Evolutionary conservation across 2,113 vertebrate genomes (phyloP).

Genomic region (Chlamydotis undulata): DNA sequence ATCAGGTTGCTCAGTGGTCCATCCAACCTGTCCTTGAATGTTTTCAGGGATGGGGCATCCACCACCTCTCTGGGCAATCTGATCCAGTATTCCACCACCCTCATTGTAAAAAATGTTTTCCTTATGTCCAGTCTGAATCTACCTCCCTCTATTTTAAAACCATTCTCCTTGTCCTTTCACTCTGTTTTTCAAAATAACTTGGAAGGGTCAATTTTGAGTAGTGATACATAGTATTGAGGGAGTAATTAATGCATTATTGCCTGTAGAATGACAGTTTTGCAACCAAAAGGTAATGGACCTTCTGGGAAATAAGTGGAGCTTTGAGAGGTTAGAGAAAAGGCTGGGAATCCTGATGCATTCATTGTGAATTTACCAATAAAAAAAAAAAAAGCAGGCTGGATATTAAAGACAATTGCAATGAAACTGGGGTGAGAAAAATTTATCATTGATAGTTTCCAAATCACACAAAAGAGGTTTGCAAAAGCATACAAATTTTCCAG

Average conservation of each 20-base stretch:
- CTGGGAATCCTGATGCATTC: not conserved
- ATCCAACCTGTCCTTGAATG: no score
- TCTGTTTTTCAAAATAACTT: not conserved
- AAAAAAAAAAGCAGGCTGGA: not conserved
- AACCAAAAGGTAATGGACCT: not conserved
- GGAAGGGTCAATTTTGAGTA: not conserved
- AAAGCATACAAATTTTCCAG: not conserved
- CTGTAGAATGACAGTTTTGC: constrained; percentile 1
- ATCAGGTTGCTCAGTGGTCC: no score
- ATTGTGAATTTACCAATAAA: not conserved
- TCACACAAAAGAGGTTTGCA: not conserved
- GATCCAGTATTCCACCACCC: no score
- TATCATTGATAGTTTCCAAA: not conserved
- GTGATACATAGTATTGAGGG: constrained; percentile 3
- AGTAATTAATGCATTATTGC: not conserved
- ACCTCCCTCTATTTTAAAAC: no score
- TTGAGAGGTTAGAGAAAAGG: not conserved
- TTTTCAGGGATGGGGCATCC: no score
- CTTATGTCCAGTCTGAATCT: no score
- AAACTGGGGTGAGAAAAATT: not conserved
- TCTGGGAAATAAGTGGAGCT: not conserved
- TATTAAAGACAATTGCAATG: not conserved
- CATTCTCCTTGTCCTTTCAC: no score
- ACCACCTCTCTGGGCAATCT: no score
- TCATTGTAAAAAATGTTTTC: no score